Base-by-base conservation (phyloP, 2,888 invertebrate genomes). In the Fragum sueziense region DNA sequence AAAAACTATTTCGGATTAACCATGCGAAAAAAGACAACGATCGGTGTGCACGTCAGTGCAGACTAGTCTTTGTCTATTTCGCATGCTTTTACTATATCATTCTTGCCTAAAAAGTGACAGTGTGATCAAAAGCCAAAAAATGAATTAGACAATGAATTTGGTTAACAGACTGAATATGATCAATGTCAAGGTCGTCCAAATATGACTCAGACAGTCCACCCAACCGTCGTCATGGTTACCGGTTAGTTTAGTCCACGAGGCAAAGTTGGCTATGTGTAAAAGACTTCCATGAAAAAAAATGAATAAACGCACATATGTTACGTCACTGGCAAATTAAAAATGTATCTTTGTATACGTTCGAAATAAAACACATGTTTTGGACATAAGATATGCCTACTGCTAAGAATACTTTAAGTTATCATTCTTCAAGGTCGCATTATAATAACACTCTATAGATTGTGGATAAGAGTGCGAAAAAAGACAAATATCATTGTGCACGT, bases 211-310 rank as follows among this genome's bases (percentile, higher is more conserved):
- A 20, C 90, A 76, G 67, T 90, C 90, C 25, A 84, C 88, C 88
- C 88, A 89, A 73, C 90, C 90, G 59, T 90, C 90, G 59, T 90
- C 89, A 41, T 85, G 79, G 52, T 85, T 85, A n/a, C 88, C 87
- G 9, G 84, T 79, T 31, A 90, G 86, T 69, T 88, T 88, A 72
- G 86, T 84, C 86, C 87, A 90, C 71, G 86, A 87, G 9, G 87
- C 87, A 83, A 65, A 27, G 11, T 65, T 86, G 65, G 34, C 41
- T 2, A 65, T 1, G 34, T 65, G 6, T n/a, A 20, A 41, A 7
- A 65, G 1, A 34, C 65, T 65, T 62, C 2, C 14, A 29, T 14
- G 9, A 41, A 41, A 9, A 17, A 9, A 41, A 41, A 41, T 41
- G 41, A 11, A 11, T 41, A 17, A 41, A 41, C 17, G 17, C 41